phyloP scores from a whole-genome alignment of 2,113 vertebrate species.

The Dryoscopus gambensis region DNA sequence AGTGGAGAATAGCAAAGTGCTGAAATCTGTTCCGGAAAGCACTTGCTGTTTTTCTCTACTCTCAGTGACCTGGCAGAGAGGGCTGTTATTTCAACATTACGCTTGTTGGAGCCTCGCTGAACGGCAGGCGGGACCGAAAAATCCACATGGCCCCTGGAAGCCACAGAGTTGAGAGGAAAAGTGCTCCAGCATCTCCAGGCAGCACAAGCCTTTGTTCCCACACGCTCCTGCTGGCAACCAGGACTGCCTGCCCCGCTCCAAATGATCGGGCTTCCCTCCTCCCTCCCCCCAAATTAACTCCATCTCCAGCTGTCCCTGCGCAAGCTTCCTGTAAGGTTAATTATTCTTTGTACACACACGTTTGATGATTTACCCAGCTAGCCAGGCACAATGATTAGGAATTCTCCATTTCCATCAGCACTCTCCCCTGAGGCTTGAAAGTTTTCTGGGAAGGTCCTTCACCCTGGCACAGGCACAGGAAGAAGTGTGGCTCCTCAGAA shows the following conservation, averaged over 20 bases:
- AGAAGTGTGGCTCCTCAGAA: background rate
- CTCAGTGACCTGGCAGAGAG: background rate
- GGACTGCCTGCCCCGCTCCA: background rate
- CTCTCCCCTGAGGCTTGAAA: background rate
- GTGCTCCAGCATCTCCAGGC: background rate
- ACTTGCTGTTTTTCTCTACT: background rate
- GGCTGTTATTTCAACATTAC: slow-evolving; percentile 27
- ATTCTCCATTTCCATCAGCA: background rate
- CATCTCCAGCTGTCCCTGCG: background rate
- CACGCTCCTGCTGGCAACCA: background rate
- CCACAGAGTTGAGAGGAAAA: background rate
- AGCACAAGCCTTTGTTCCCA: background rate
- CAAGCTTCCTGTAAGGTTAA: slow-evolving; percentile 54
- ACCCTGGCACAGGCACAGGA: background rate
- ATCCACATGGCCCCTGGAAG: background rate
- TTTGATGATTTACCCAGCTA: slow-evolving; percentile 58
- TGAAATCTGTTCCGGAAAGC: background rate
- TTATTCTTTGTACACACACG: slow-evolving; percentile 21
- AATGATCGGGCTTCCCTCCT: background rate
- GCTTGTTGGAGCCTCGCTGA: background rate
- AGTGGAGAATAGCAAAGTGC: background rate
- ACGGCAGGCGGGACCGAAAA: background rate
- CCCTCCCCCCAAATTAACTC: slow-evolving; percentile 31
- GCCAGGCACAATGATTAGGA: background rate
- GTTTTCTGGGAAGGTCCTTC: background rate